Base-by-base conservation (phyloP, 2,888 invertebrate species). In the Mamestra brassicae region DNA sequence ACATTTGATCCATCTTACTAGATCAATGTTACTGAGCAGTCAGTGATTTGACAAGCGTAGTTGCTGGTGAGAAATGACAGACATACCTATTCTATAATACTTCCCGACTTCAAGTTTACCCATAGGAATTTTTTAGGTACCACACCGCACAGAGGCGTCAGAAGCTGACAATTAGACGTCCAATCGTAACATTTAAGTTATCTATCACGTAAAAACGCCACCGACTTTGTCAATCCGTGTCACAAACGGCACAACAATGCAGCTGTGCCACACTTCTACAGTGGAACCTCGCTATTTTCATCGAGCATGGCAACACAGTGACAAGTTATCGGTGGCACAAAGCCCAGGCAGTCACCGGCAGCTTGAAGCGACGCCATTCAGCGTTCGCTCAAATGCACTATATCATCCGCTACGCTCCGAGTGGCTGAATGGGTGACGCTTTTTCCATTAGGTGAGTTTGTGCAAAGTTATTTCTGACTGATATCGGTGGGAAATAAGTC, bases 311-410 rank as follows among this genome's bases (percentile, higher is more conserved):
- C 78, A 83, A 58, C 83, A 83, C 84, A 74, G 86, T 83, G 87
- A 88, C 89, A 88, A 87, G 83, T 90, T 90, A 91, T 89, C 87
- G 85, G 65, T 69, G 76, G 72, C 83, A 88, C 85, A 88, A 89
- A 87, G 85, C 83, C 65, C 63, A 60, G 64, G 52, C 83, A 71
- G 67, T 62, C 67, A 58, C 66, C 57, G 75, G 54, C 77, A 67
- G 66, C 69, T 57, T 66, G 71, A 55, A 63, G 72, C 72, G 78
- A 73, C 81, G 85, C 84, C 81, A 87, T 89, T 90, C 88, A 85
- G 76, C 74, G 82, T 78, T 84, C 78, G 76, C 81, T 84, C 81
- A 64, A 85, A 86, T 89, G 81, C 85, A 88, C 85, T 88, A 87
- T 87, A 85, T 87, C 84, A 84, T 76, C 68, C 69, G 63, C 67